These are phyloP conservation scores for Crocallis elinguaria DNA, from an alignment of 2,888 invertebrate genomes.

Conservation along the genomic window DNA sequence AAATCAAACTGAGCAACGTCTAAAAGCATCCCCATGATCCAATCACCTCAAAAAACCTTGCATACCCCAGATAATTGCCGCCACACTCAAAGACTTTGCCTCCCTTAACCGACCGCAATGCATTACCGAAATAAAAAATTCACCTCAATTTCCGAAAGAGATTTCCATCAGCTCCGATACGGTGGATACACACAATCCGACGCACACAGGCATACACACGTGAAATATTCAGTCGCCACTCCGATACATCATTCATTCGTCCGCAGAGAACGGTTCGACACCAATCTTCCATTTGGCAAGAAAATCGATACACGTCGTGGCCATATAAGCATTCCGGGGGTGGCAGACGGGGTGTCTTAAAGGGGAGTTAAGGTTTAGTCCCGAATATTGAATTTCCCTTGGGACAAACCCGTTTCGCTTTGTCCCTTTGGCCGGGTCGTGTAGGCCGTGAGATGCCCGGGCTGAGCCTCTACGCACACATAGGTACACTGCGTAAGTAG, in stretches of 20 bases:
- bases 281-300: constrained; percentile 85
- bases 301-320: constrained; percentile 85
- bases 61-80: constrained; percentile 71
- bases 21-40: constrained; percentile 61
- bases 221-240: constrained; percentile 79
- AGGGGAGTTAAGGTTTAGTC: constrained; percentile 85
- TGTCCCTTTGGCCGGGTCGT: constrained; percentile 83
- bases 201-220: constrained; percentile 62
- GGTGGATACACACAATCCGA: constrained; percentile 71
- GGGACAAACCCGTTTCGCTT: constrained; percentile 86
- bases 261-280: constrained; percentile 82
- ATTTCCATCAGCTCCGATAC: constrained; percentile 74
- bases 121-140: constrained; percentile 81
- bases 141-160: constrained; percentile 70
- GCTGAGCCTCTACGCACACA: constrained; percentile 60
- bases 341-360: constrained; percentile 82
- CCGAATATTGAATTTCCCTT: constrained; percentile 86
- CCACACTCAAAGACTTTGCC: constrained; percentile 16
- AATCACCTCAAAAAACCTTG: constrained; percentile 75
- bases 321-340: constrained; percentile 85
- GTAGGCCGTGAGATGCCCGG: constrained; percentile 81
- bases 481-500: constrained; percentile 68
- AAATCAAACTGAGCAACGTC: constrained; percentile 32
- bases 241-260: constrained; percentile 84
- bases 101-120: constrained; percentile 43